These are phyloP conservation scores for Thecocarcelia acutangulata DNA, from an alignment of 2,888 invertebrate species.

Conservation along the genomic window DNA sequence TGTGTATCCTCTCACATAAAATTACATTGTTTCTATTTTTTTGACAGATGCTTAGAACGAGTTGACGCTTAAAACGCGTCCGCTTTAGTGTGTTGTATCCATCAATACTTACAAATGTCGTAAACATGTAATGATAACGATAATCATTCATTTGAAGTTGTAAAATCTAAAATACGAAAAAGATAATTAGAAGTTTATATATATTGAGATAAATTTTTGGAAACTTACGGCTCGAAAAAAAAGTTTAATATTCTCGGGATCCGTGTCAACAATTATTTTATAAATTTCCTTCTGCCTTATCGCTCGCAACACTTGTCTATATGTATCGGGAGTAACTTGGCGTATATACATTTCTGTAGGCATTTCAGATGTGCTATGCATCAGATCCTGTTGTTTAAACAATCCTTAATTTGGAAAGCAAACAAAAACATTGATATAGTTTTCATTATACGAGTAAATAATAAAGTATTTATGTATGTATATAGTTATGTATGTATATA, in stretches of 20 bases:
- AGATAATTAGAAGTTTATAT: constrained; percentile 6
- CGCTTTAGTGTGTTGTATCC: too few relatives aligned
- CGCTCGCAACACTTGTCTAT: constrained; percentile 85
- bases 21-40: too few relatives aligned
- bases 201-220: not conserved
- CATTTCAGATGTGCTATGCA: constrained; percentile 84
- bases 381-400: constrained; percentile 92
- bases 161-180: constrained; percentile 86
- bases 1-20: too few relatives aligned
- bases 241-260: constrained; percentile 89
- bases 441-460: not conserved
- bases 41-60: too few relatives aligned
- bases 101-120: constrained; percentile 92
- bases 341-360: constrained; percentile 89
- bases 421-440: not conserved
- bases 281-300: constrained; percentile 93
- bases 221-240: constrained; percentile 94
- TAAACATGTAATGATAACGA: constrained; percentile 96
- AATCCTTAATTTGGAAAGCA: constrained; percentile 82
- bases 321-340: constrained; percentile 86
- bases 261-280: constrained; percentile 94
- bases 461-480: too few relatives aligned
- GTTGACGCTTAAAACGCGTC: too few relatives aligned
- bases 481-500: too few relatives aligned
- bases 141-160: constrained; percentile 98